These are phyloP conservation scores for Chymomyza fuscimana DNA, from an alignment of 2,888 invertebrate species.

Conservation along the genomic window DNA sequence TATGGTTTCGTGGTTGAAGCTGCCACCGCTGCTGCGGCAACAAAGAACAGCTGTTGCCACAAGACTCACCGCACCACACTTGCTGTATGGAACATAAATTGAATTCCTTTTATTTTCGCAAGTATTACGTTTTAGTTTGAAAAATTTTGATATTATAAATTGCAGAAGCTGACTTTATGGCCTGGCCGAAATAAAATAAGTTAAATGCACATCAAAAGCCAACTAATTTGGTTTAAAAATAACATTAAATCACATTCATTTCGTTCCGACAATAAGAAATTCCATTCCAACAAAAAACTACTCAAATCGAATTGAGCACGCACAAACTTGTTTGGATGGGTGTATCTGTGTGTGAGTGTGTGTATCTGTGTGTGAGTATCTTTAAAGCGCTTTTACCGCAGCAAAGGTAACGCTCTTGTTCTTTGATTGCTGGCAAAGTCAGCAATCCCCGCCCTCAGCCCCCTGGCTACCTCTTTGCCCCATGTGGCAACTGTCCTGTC, in stretches of 20 bases:
- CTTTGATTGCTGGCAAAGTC: constrained; percentile 2
- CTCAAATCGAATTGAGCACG: constrained; percentile 51
- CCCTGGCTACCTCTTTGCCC: background rate
- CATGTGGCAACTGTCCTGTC: background rate
- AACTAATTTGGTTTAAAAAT: constrained; percentile 75
- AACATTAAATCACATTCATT: constrained; percentile 73
- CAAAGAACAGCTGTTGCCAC: constrained; percentile 19
- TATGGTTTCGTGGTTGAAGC: constrained; percentile 44
- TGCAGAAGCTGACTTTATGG: constrained; percentile 32
- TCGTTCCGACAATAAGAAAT: constrained; percentile 20
- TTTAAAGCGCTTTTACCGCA: background rate
- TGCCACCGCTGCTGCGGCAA: constrained; percentile 8
- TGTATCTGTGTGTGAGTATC: background rate
- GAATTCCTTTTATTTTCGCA: constrained; percentile 12
- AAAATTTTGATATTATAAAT: background rate
- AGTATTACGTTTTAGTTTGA: background rate
- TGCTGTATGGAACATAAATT: constrained; percentile 41
- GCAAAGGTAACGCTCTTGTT: background rate
- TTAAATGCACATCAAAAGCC: constrained; percentile 69
- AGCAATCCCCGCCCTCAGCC: background rate
- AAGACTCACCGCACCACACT: constrained; percentile 16
- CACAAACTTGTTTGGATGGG: constrained; percentile 14
- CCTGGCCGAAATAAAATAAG: constrained; percentile 27
- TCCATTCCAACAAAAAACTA: constrained; percentile 28
- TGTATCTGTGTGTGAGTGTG: background rate